A percentile compares a stretch with the other conserved stretches of the same genome.
Conservation (phyloP, 2,888 invertebrate genomes). For the Fragum fragum region DNA sequence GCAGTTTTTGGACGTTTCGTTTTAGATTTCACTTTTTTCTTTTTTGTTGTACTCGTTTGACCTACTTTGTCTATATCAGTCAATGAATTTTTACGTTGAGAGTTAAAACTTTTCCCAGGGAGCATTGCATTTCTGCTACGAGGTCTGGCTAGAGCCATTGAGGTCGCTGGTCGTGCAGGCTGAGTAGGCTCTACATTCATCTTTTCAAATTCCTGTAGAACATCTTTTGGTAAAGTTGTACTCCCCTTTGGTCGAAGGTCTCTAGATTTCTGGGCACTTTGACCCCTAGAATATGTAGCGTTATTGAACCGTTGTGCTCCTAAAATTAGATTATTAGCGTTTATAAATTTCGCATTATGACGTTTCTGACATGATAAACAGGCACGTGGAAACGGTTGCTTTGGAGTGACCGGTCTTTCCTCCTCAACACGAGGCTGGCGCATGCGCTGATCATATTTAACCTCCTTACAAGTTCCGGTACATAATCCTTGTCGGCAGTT, state of each 20-base stretch:
- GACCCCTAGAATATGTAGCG: slow-evolving; percentile 75
- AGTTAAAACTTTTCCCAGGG: slow-evolving; percentile 79
- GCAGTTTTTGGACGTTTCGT: slow-evolving; percentile 65
- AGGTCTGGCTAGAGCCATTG: slow-evolving; percentile 64
- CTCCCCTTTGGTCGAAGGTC: slow-evolving; percentile 74
- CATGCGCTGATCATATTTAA: slow-evolving; percentile 79
- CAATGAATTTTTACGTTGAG: slow-evolving; percentile 78
- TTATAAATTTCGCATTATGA: slow-evolving; percentile 77
- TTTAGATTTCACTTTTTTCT: slow-evolving; percentile 35
- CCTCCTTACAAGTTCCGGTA: slow-evolving; percentile 75
- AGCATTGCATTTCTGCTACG: slow-evolving; percentile 74
- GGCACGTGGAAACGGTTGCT: slow-evolving; percentile 66
- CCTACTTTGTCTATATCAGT: slow-evolving; percentile 68
- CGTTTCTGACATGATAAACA: slow-evolving; percentile 76
- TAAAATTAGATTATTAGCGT: slow-evolving; percentile 77
- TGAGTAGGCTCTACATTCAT: slow-evolving; percentile 74
- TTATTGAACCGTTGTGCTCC: slow-evolving; percentile 76
- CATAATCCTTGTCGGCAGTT: slow-evolving; percentile 74
- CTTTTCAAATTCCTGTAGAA: slow-evolving; percentile 76
- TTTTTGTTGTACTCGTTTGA: slow-evolving; percentile 21
- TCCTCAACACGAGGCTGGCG: slow-evolving; percentile 71
- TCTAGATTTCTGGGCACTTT: slow-evolving; percentile 68
- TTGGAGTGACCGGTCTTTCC: slow-evolving; percentile 60
- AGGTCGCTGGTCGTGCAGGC: slow-evolving; percentile 64
- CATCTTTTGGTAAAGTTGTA: slow-evolving; percentile 55